These are phyloP conservation scores for Diabrotica undecimpunctata DNA, from an alignment of 1,140 invertebrate genomes.

Conservation along the genomic window DNA sequence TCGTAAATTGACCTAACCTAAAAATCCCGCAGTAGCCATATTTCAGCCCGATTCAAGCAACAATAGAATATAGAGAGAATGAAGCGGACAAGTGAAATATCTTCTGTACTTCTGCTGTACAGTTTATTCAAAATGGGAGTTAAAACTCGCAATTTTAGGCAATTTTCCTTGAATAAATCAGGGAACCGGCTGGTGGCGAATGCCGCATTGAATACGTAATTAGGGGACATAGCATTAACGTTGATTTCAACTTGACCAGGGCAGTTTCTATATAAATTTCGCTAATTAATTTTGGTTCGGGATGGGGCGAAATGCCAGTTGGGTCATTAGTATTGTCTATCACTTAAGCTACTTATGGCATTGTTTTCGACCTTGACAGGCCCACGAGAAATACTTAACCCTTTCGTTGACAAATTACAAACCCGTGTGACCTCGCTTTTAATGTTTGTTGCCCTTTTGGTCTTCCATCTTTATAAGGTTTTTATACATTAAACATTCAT, in stretches of 20 bases:
- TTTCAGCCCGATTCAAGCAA: not conserved
- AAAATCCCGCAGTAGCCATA: not conserved
- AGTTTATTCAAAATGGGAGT: conserved; percentile 1
- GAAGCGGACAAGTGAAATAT: not conserved
- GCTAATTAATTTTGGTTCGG: conserved; percentile 32
- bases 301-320: conserved; percentile 26
- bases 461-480: too few species aligned
- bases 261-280: conserved; percentile 30
- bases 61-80: not conserved
- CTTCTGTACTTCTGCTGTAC: not conserved
- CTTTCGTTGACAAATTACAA: too few species aligned
- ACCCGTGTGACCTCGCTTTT: too few species aligned
- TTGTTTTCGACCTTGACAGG: not conserved
- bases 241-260: conserved; percentile 32
- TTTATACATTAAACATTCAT: too few species aligned
- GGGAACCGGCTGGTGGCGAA: conserved; percentile 19
- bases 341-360: conserved; percentile 2
- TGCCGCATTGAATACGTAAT: conserved; percentile 30
- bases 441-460: too few species aligned
- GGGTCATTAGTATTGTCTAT: conserved; percentile 3
- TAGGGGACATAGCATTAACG: conserved; percentile 22
- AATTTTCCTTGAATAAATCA: conserved; percentile 26
- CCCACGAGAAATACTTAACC: not conserved
- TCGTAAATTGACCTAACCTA: not conserved
- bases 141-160: conserved; percentile 6